Percentiles rank a stretch among this genome's conserved stretches.
Conservation (phyloP, 2,797 vertebrate genomes). For the Acanthopagrus latus region DNA sequence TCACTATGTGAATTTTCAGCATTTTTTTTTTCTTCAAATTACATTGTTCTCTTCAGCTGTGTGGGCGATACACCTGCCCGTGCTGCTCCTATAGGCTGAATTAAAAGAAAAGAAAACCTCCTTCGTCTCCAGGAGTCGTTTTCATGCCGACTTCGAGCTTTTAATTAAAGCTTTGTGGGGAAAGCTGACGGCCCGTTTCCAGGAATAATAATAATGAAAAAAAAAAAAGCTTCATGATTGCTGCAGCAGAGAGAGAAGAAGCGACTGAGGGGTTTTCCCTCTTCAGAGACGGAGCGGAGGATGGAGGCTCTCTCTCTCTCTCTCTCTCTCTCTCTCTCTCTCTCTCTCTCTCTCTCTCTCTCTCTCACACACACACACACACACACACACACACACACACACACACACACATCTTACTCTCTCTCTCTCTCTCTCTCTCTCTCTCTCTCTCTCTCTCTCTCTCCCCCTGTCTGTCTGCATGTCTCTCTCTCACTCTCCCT, state of each 20-base stretch:
- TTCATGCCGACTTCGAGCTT: background rate
- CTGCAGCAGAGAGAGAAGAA: slow-evolving; percentile 37
- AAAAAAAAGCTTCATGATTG: slow-evolving; percentile 7
- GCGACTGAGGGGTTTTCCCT: slow-evolving; percentile 27
- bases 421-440: slow-evolving; percentile 15
- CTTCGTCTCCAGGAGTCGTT: background rate
- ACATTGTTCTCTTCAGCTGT: background rate
- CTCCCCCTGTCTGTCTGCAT: slow-evolving; percentile 9
- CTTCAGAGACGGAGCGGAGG: slow-evolving; percentile 14
- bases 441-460: background rate
- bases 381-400: too few relatives aligned
- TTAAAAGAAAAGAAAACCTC: background rate
- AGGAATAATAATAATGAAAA: background rate
- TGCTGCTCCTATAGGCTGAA: background rate
- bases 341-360: slow-evolving; percentile 22
- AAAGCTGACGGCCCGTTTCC: background rate
- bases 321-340: slow-evolving; percentile 36
- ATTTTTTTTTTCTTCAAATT: background rate
- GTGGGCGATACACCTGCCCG: background rate
- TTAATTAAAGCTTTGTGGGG: too few relatives aligned
- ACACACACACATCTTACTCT: background rate
- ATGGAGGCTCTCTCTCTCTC: slow-evolving; percentile 37
- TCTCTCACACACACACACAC: too few relatives aligned
- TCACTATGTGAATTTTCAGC: background rate
- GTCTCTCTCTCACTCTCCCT: background rate